Evolutionary conservation across 2,113 vertebrate species (phyloP).

Genomic region (Piprites chloris): DNA sequence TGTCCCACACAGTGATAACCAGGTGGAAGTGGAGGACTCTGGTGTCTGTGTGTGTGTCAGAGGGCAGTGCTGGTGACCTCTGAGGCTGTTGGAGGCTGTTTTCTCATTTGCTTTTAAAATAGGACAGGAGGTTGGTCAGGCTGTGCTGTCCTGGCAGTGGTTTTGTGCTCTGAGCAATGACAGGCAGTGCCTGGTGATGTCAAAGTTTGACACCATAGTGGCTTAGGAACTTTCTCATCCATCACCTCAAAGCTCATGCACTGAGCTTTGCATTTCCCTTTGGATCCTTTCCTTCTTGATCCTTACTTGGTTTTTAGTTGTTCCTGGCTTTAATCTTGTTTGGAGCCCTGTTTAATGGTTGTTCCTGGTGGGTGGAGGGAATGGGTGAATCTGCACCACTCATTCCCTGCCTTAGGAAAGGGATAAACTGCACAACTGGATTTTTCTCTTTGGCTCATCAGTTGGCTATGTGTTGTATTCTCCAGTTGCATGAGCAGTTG

Average conservation of each 20-base stretch:
- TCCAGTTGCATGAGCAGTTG: neutral
- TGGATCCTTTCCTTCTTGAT: neutral
- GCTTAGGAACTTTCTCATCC: neutral
- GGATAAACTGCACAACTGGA: neutral
- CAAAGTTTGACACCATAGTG: neutral
- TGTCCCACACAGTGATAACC: neutral
- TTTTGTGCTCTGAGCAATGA: neutral
- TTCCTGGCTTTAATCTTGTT: neutral
- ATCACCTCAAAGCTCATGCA: neutral
- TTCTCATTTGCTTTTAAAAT: neutral
- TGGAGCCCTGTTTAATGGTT: neutral
- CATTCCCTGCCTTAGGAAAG: neutral
- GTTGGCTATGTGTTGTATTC: neutral
- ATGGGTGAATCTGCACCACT: neutral
- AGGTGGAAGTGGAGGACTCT: neutral
- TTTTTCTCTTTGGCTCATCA: neutral
- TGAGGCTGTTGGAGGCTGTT: neutral
- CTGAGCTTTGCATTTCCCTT: neutral
- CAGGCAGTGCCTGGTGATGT: neutral
- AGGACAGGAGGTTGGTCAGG: neutral
- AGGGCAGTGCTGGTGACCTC: neutral
- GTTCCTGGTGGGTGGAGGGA: neutral
- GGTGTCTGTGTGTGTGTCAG: neutral
- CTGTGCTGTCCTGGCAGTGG: neutral
- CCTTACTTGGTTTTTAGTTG: neutral